phyloP scores from a whole-genome alignment of 2,888 invertebrate species.

The Trypoxylon attenuatum region DNA sequence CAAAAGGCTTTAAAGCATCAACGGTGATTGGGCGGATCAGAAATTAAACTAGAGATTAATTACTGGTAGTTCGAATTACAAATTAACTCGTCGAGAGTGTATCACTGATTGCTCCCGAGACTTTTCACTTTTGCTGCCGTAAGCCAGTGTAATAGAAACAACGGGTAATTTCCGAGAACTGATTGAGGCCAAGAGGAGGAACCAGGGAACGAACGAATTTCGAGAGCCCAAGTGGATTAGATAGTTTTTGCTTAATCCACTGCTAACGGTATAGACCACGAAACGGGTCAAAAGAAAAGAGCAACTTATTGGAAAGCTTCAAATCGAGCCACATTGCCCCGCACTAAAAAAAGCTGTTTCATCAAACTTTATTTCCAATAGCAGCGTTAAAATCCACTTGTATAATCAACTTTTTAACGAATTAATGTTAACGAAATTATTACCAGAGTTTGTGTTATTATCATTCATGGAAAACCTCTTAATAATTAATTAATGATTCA shows the following conservation, averaged over 20 bases:
- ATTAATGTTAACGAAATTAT: background rate
- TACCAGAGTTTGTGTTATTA: too few relatives aligned
- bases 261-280: conserved; percentile 25
- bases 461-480: too few relatives aligned
- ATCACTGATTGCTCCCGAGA: too few relatives aligned
- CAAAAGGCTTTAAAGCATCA: too few relatives aligned
- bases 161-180: too few relatives aligned
- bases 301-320: conserved; percentile 13
- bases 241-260: conserved; percentile 58
- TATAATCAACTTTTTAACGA: background rate
- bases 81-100: background rate
- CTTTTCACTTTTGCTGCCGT: too few relatives aligned
- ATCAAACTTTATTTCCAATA: background rate
- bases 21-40: background rate
- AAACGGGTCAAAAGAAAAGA: background rate
- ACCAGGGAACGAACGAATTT: background rate
- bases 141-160: too few relatives aligned
- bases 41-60: background rate
- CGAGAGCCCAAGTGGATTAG: conserved; percentile 55
- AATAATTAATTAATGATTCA: too few relatives aligned
- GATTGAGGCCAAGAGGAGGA: conserved; percentile 1
- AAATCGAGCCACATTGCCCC: background rate
- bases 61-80: background rate
- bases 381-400: background rate
- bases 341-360: background rate